Evolutionary conservation across 2,113 vertebrate genomes (phyloP).

Genomic region (Stigmatopora argus): DNA sequence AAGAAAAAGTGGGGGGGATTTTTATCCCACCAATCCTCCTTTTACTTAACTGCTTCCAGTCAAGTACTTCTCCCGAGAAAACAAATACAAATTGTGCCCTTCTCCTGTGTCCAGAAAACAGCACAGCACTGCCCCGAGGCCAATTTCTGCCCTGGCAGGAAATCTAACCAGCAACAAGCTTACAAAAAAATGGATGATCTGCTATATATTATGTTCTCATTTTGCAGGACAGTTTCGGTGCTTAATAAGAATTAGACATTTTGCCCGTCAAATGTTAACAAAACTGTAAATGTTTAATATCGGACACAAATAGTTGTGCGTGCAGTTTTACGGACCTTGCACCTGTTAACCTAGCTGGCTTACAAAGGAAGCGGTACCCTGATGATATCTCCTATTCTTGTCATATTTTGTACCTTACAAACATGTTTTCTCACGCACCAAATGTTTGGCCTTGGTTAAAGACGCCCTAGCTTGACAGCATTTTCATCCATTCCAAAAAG

Average conservation of each 20-base stretch:
- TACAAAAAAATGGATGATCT: constrained; percentile 33
- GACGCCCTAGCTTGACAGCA: constrained; percentile 16
- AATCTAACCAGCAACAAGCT: constrained; percentile 56
- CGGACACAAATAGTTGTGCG: constrained; percentile 7
- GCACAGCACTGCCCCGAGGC: constrained; percentile 53
- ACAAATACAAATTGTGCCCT: constrained; percentile 61
- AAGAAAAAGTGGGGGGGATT: constrained; percentile 8
- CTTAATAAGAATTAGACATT: constrained; percentile 1
- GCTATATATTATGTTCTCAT: constrained; percentile 15
- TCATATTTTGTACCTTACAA: constrained; percentile 13
- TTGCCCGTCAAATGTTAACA: constrained; percentile 16
- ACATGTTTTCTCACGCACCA: constrained; percentile 20
- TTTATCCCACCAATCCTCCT: constrained; percentile 19
- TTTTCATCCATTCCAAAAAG: constrained; percentile 45
- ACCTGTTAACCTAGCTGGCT: constrained; percentile 21
- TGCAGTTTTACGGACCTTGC: constrained; percentile 34
- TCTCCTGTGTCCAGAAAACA: constrained; percentile 54
- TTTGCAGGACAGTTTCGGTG: background rate
- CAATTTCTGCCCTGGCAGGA: constrained; percentile 48
- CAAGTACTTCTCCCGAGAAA: constrained; percentile 47
- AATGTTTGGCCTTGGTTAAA: constrained; percentile 13
- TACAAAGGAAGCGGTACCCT: constrained; percentile 5
- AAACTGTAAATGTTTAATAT: constrained; percentile 57
- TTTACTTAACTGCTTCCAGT: constrained; percentile 33
- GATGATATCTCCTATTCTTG: constrained; percentile 18